These are phyloP conservation scores for Dorcus parallelipipedus DNA, from an alignment of 2,888 invertebrate genomes.

Conservation along the genomic window DNA sequence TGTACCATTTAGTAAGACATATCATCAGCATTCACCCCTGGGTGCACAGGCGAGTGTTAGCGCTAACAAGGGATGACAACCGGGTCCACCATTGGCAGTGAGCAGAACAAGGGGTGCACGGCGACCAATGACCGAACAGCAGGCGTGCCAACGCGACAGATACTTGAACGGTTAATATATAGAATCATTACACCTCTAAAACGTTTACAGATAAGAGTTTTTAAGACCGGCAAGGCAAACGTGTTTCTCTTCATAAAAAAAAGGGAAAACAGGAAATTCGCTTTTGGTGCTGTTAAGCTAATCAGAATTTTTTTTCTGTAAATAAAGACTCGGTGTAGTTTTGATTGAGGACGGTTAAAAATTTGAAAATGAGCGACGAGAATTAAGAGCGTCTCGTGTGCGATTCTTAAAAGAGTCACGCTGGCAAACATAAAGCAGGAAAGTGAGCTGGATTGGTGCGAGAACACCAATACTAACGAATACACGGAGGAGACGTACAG, in stretches of 20 bases:
- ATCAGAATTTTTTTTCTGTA: too few relatives aligned
- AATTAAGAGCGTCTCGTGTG: background rate
- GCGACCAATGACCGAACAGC: constrained; percentile 19
- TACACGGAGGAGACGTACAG: constrained; percentile 36
- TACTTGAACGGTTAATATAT: constrained; percentile 3
- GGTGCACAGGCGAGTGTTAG: constrained; percentile 30
- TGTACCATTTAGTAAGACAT: constrained; percentile 39
- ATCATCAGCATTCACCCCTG: constrained; percentile 28
- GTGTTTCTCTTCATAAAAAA: background rate
- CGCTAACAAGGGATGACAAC: constrained; percentile 24
- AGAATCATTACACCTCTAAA: constrained; percentile 8
- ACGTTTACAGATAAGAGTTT: constrained; percentile 9
- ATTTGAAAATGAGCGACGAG: too few relatives aligned
- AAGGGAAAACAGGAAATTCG: too few relatives aligned
- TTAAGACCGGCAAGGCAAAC: background rate
- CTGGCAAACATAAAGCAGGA: constrained; percentile 47
- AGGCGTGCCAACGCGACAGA: constrained; percentile 17
- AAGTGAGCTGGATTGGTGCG: constrained; percentile 44
- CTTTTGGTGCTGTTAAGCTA: too few relatives aligned
- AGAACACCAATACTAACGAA: constrained; percentile 30
- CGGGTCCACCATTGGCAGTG: constrained; percentile 18
- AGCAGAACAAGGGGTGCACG: constrained; percentile 16
- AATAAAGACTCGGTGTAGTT: too few relatives aligned
- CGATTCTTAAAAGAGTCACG: constrained; percentile 24
- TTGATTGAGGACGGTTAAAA: too few relatives aligned